Evolutionary conservation across 2,888 invertebrate genomes (phyloP).

Genomic region (Drosophila anomelani): DNA sequence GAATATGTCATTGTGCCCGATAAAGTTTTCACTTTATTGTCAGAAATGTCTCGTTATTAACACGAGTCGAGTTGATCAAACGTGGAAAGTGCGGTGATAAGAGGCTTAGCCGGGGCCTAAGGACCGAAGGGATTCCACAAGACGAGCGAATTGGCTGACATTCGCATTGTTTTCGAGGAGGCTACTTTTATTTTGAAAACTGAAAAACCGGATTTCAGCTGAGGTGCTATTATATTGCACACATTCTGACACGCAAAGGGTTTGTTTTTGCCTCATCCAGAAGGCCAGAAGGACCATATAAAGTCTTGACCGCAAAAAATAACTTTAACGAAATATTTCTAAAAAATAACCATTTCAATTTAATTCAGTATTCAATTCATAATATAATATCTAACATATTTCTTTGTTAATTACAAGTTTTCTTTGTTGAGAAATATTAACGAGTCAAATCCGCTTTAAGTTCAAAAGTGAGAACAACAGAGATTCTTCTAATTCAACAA

Average conservation of each 20-base stretch:
- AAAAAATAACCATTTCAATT: no score
- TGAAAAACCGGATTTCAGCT: conserved; percentile 30
- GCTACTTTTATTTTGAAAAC: conserved; percentile 17
- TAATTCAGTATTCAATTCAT: no score
- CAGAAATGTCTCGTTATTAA: conserved; percentile 46
- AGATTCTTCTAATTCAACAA: neutral
- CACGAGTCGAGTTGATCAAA: conserved; percentile 40
- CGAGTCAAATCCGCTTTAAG: neutral
- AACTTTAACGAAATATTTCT: neutral
- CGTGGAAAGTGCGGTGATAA: conserved; percentile 41
- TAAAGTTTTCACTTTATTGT: conserved; percentile 55
- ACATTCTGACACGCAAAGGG: conserved; percentile 36
- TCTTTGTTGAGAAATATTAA: no score
- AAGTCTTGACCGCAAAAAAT: conserved; percentile 21
- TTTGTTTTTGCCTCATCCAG: neutral
- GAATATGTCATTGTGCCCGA: conserved; percentile 52
- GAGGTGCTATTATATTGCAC: conserved; percentile 22
- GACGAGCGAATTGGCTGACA: conserved; percentile 24
- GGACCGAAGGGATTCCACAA: conserved; percentile 23
- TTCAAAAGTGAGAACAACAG: neutral
- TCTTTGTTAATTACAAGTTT: neutral
- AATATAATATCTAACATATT: no score
- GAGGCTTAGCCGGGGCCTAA: conserved; percentile 23
- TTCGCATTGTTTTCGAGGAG: conserved; percentile 34
- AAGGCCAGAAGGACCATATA: no score